phyloP scores from a whole-genome alignment of 2,113 vertebrate species.

The Psophia crepitans region DNA sequence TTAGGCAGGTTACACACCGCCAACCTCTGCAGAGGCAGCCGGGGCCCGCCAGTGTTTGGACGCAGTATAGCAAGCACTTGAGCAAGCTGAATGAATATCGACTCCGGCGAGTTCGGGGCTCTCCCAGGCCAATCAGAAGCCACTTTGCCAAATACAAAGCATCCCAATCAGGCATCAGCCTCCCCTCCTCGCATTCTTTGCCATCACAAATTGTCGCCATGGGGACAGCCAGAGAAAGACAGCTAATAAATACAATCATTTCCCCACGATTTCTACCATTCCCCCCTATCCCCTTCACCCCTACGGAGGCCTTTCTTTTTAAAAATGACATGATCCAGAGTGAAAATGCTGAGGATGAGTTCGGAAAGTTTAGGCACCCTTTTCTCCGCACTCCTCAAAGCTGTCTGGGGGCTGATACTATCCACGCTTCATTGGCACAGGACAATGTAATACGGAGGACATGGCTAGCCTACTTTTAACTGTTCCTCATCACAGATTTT shows the following conservation, averaged over 20 bases:
- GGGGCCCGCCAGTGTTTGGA: conserved; percentile 60
- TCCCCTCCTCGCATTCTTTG: conserved; percentile 96
- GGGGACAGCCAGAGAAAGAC: conserved; percentile 89
- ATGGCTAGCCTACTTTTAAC: conserved; percentile 71
- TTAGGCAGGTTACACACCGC: conserved; percentile 75
- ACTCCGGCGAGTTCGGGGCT: conserved; percentile 91
- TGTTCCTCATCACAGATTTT: conserved; percentile 67
- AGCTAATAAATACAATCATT: conserved; percentile 83
- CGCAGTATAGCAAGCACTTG: conserved; percentile 81
- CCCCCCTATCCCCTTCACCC: conserved; percentile 37
- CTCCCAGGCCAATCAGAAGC: conserved; percentile 98
- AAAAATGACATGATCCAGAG: conserved; percentile 10
- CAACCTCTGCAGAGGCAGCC: conserved; percentile 66
- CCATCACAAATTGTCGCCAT: conserved; percentile 96
- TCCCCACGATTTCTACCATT: conserved; percentile 69
- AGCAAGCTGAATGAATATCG: conserved; percentile 98
- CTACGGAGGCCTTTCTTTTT: not conserved
- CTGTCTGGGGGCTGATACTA: conserved; percentile 67
- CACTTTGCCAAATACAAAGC: conserved; percentile 93
- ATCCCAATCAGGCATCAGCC: conserved; percentile 90
- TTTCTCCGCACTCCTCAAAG: conserved; percentile 50
- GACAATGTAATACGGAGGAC: conserved; percentile 74
- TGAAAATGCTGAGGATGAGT: conserved; percentile 52
- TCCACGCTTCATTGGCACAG: conserved; percentile 74
- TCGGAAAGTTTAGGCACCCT: conserved; percentile 60